Evolutionary conservation across 2,113 vertebrate genomes (phyloP), one percentile per base, ranked within the genome.

Genomic region (Nanorana parkeri): DNA sequence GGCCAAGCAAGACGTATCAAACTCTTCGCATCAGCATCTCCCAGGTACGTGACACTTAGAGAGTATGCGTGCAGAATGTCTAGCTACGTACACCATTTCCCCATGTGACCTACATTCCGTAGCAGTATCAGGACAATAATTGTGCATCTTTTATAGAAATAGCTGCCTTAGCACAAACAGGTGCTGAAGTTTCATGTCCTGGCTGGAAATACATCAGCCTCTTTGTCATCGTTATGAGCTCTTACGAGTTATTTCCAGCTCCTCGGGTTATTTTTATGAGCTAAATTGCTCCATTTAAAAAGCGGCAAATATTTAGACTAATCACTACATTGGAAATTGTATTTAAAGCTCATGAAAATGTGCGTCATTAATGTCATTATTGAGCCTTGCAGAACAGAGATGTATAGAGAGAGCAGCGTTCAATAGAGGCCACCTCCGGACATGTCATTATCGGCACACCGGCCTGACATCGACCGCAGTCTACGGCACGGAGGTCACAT

Each of bases 301-400:
- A 77, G 36, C 74, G 51, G 74, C 60, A 77, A 76, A 77, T 77
- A 64, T 77, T 77, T 77, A 41, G 56, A 72, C 55, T 75, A 61
- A 61, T 75, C 55, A 61, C 60, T 75, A 41, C 56, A 61, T 24
- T 41, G 55, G 60, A 60, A 75, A 36, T 23, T 75, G 26, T 75
- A 11, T 75, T 60, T 61, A 61, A 75, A 75, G 56, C 55, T 75
- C 56, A 75, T 60, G 29, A 55, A 75, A 61, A 61, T 75, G 17
- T 23, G 41, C 60, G 55, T 29, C n/a, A 61, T 75, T 75, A 75
- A 75, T 75, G 72, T 75, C 55, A 75, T 75, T 61, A 61, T 75
- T 61, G 72, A 61, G 72, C 55, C 15, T 7, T 24, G 29, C 21
- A 75, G 55, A 56, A 56, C 28, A 75, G n/a, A 41, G 29, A 61